Percentiles rank a stretch among this genome's conserved stretches.
These are phyloP conservation scores for Gordius sp. DNA, from an alignment of 2,888 invertebrate species.

Conservation along the genomic window DNA sequence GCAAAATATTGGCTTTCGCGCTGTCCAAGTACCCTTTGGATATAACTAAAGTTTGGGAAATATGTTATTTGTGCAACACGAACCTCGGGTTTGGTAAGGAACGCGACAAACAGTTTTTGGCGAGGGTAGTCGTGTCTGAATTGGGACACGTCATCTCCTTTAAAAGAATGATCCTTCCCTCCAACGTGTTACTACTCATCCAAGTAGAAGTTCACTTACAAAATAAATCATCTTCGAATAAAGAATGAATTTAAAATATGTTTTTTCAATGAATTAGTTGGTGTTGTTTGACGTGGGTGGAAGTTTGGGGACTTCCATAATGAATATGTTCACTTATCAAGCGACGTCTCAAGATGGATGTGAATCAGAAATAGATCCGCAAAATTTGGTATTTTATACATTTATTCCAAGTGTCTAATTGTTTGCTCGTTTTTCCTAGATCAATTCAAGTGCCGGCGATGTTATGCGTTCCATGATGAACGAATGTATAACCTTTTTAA, in stretches of 20 bases:
- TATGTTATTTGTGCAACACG: constrained; percentile 58
- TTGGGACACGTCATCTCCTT: constrained; percentile 78
- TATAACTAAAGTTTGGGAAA: constrained; percentile 42
- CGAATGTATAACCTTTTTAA: constrained; percentile 73
- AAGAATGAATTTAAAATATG: not conserved
- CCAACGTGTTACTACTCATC: constrained; percentile 35
- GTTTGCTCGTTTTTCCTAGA: constrained; percentile 21
- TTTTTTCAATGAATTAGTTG: not conserved
- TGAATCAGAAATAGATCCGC: constrained; percentile 19
- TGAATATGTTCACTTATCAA: not conserved
- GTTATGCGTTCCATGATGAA: constrained; percentile 66
- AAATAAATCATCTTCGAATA: too few species aligned
- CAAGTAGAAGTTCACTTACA: not conserved
- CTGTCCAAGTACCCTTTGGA: constrained; percentile 60
- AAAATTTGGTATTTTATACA: constrained; percentile 15
- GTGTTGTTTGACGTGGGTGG: constrained; percentile 19
- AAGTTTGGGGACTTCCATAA: constrained; percentile 23
- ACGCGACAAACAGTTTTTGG: constrained; percentile 67
- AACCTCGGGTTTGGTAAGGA: constrained; percentile 33
- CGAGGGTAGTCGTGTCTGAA: constrained; percentile 69
- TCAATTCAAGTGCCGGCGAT: constrained; percentile 59
- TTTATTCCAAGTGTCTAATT: not conserved
- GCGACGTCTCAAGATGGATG: constrained; percentile 3
- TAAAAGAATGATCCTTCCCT: constrained; percentile 71
- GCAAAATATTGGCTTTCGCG: constrained; percentile 69